Evolutionary conservation across 2,888 invertebrate species (phyloP).

Genomic region (Erannis defoliaria): DNA sequence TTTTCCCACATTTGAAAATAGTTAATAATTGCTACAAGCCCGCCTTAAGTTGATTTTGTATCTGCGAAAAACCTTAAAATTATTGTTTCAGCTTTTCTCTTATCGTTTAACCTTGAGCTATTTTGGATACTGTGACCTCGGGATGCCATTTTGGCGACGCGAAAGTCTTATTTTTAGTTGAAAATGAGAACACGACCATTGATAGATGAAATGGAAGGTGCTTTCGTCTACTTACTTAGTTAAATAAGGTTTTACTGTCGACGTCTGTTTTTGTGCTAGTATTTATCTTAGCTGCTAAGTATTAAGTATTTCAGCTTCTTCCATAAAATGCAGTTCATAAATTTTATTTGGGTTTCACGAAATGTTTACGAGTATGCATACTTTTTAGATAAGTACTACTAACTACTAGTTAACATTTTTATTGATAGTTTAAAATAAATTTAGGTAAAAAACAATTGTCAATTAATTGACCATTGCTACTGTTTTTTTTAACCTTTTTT

Average conservation of each 20-base stretch:
- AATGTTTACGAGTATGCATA: neutral
- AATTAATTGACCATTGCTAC: too few relatives aligned
- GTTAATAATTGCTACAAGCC: too few relatives aligned
- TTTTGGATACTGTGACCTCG: slow-evolving; percentile 10
- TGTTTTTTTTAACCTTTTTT: too few relatives aligned
- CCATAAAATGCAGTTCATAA: neutral
- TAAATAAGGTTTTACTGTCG: slow-evolving; percentile 13
- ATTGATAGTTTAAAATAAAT: too few relatives aligned
- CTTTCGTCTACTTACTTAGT: slow-evolving; percentile 16
- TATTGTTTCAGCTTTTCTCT: neutral
- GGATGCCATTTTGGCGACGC: slow-evolving; percentile 7
- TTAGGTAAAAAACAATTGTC: too few relatives aligned
- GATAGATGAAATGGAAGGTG: slow-evolving; percentile 44
- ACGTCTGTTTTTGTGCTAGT: slow-evolving; percentile 7
- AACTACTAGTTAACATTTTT: too few relatives aligned
- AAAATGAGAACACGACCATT: slow-evolving; percentile 2
- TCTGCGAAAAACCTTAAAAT: slow-evolving; percentile 1
- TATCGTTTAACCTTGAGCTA: slow-evolving; percentile 11
- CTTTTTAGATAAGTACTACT: too few relatives aligned
- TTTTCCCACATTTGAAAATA: too few relatives aligned
- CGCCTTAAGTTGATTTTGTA: neutral
- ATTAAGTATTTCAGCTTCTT: neutral
- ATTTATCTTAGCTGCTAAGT: slow-evolving; percentile 2
- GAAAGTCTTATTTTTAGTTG: slow-evolving; percentile 6
- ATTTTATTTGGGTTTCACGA: neutral